Evolutionary conservation across 2,888 invertebrate genomes (phyloP).

Genomic region (Iselma pallidipennis): DNA sequence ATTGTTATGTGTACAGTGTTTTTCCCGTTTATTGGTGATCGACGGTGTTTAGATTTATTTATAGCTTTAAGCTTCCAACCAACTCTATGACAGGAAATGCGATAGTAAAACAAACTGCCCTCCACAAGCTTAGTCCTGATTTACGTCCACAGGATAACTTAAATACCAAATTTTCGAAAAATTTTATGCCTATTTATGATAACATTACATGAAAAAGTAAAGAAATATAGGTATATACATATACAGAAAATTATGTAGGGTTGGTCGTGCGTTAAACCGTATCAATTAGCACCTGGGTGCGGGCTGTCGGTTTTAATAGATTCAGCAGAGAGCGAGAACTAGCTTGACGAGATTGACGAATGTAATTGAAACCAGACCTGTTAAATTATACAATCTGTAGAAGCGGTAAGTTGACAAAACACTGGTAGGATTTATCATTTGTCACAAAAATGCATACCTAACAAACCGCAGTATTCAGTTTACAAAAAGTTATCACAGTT

Average conservation of each 20-base stretch:
- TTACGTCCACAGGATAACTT: constrained; percentile 13
- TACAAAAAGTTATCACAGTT: constrained; percentile 38
- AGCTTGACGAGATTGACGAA: constrained; percentile 30
- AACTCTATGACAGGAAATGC: constrained; percentile 33
- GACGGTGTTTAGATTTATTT: constrained; percentile 46
- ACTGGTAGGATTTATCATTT: constrained; percentile 49
- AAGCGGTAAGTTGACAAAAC: constrained; percentile 49
- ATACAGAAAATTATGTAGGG: neutral
- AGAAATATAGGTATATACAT: neutral
- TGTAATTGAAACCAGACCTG: constrained; percentile 45
- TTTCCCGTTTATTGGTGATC: constrained; percentile 46
- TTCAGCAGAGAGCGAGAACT: constrained; percentile 29
- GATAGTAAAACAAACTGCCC: constrained; percentile 41
- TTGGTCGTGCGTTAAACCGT: constrained; percentile 19
- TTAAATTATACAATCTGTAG: constrained; percentile 46
- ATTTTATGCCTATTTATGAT: constrained; percentile 2
- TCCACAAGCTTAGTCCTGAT: constrained; percentile 28
- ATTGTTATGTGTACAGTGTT: constrained; percentile 43
- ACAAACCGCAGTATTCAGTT: constrained; percentile 48
- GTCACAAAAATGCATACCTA: constrained; percentile 54
- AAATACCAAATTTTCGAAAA: constrained; percentile 1
- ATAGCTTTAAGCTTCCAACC: constrained; percentile 34
- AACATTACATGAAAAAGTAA: neutral
- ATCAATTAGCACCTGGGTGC: constrained; percentile 27
- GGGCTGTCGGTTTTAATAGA: constrained; percentile 21